Percentiles rank a stretch among this genome's conserved stretches.
These are phyloP conservation scores for Rhaphigaster nebulosa DNA, from an alignment of 2,888 invertebrate species.

Conservation along the genomic window DNA sequence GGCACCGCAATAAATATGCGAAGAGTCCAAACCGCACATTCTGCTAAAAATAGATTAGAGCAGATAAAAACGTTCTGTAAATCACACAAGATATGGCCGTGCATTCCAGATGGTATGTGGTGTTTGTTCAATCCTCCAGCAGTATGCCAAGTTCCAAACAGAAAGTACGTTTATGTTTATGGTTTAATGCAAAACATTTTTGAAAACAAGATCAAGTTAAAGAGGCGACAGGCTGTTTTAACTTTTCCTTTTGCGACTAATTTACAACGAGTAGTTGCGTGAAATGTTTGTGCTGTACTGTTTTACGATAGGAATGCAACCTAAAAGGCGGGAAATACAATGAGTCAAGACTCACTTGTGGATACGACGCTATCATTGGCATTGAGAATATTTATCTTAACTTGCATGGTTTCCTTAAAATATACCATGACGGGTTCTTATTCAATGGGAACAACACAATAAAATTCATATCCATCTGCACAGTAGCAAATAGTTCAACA, in stretches of 20 bases:
- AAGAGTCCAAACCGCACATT: neutral
- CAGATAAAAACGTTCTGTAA: constrained; percentile 15
- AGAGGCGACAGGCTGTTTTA: too few species aligned
- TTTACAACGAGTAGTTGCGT: too few species aligned
- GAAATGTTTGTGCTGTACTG: neutral
- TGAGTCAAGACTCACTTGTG: constrained; percentile 17
- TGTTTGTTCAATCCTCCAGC: neutral
- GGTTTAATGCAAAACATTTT: too few species aligned
- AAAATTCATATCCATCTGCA: neutral
- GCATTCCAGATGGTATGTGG: neutral
- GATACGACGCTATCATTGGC: constrained; percentile 30
- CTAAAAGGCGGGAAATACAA: neutral
- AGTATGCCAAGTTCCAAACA: neutral
- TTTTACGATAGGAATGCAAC: neutral
- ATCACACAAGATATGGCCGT: neutral
- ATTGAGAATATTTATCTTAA: constrained; percentile 28
- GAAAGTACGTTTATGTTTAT: too few species aligned
- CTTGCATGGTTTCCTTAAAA: constrained; percentile 25
- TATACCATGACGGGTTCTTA: neutral
- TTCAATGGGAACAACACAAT: neutral
- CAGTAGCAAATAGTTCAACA: neutral
- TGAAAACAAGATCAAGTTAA: too few species aligned
- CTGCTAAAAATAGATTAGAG: constrained; percentile 11
- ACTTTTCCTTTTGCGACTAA: too few species aligned
- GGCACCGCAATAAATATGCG: neutral